Conservation (phyloP, 1,140 invertebrate species). For the Cylas formicarius region DNA sequence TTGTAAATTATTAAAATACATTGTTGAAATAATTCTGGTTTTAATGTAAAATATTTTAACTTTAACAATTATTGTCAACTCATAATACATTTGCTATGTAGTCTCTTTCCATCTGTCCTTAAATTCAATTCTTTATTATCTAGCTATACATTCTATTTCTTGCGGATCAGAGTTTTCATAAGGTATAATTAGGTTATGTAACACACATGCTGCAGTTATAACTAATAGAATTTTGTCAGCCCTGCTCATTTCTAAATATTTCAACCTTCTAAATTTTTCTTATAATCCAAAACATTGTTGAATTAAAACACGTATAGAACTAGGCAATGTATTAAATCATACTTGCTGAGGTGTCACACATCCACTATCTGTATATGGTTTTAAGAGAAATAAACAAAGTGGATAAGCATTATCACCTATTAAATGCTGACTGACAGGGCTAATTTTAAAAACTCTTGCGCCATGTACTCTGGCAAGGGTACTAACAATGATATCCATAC, state of each 20-base stretch:
- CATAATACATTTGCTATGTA: too few relatives aligned
- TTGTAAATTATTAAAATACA: too few relatives aligned
- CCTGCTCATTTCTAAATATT: conserved; percentile 2
- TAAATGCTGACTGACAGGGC: not conserved
- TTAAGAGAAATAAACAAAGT: not conserved
- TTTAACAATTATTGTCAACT: too few relatives aligned
- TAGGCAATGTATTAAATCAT: too few relatives aligned
- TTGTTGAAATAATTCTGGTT: too few relatives aligned
- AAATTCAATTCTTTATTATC: too few relatives aligned
- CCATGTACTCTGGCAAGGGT: not conserved
- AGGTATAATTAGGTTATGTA: conserved; percentile 6
- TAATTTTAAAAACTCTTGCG: not conserved
- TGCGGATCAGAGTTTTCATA: too few relatives aligned
- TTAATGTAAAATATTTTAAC: too few relatives aligned
- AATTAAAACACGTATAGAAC: conserved; percentile 1
- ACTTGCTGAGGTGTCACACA: too few relatives aligned
- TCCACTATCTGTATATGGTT: not conserved
- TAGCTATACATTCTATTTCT: not conserved
- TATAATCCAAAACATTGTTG: conserved; percentile 5
- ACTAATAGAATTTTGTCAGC: not conserved
- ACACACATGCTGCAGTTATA: conserved; percentile 1
- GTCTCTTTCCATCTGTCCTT: too few relatives aligned
- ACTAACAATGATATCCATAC: too few relatives aligned
- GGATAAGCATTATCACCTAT: not conserved
- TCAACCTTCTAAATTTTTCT: too few relatives aligned